Conservation (phyloP, 2,888 invertebrate species). For the Ornithoptera alexandrae region DNA sequence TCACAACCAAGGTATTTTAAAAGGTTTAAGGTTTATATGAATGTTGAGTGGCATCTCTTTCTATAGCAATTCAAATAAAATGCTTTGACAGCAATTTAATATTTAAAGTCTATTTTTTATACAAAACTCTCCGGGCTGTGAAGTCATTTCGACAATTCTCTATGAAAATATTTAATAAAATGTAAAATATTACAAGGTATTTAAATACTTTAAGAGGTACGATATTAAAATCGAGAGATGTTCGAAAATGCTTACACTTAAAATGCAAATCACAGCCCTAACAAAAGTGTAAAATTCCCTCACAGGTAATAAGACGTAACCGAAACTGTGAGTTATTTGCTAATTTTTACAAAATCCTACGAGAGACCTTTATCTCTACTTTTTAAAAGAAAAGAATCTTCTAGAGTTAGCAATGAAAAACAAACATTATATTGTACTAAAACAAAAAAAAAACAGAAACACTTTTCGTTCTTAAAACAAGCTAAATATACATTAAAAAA, state of each 20-base stretch:
- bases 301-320: constrained; percentile 1
- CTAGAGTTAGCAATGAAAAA: neutral
- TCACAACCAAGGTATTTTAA: neutral
- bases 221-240: neutral
- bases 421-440: neutral
- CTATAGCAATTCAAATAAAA: neutral
- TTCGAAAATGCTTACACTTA: constrained; percentile 7
- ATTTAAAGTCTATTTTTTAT: neutral
- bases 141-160: neutral
- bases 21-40: neutral
- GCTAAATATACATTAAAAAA: no score
- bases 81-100: neutral
- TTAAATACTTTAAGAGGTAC: neutral
- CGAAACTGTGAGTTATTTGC: neutral
- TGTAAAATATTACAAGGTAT: neutral
- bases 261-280: constrained; percentile 17
- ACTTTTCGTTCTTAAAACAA: no score
- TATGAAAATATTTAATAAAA: constrained; percentile 3
- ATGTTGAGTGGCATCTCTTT: neutral
- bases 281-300: constrained; percentile 13
- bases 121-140: neutral
- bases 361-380: neutral
- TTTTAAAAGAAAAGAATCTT: neutral
- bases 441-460: no score
- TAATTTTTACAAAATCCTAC: neutral